phyloP scores from a whole-genome alignment of 2,113 vertebrate genomes.

The Megaceryle torquata region DNA sequence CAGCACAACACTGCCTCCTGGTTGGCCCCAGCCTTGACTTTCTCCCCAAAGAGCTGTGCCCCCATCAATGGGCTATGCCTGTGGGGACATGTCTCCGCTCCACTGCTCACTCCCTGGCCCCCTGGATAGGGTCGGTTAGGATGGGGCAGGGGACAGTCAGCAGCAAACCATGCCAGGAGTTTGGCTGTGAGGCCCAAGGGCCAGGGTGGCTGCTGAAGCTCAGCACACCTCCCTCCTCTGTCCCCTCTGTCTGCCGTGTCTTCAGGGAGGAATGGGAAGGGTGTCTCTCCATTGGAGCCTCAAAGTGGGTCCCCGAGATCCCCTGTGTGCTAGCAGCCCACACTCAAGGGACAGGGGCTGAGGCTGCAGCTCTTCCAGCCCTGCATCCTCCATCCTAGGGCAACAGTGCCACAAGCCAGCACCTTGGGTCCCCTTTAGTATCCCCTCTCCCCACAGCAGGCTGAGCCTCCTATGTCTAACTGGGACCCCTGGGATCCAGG shows the following conservation, averaged over 20 bases:
- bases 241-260: not conserved
- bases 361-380: not conserved
- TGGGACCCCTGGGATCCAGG: rapidly evolving
- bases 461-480: not conserved
- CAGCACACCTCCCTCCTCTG: not conserved
- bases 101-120: not conserved
- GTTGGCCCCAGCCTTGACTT: not conserved
- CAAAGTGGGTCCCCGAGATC: not conserved
- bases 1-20: not conserved
- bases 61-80: not conserved
- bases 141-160: not conserved
- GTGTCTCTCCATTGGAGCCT: not conserved
- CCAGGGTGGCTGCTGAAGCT: not conserved
- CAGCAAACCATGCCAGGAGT: not conserved
- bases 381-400: not conserved
- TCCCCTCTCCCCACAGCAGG: not conserved
- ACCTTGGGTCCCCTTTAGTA: not conserved
- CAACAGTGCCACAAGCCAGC: not conserved
- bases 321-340: not conserved
- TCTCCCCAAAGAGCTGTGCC: not conserved
- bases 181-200: not conserved
- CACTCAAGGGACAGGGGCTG: not conserved
- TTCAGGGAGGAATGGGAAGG: not conserved
- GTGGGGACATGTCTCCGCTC: not conserved
- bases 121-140: not conserved